phyloP scores from a whole-genome alignment of 2,113 vertebrate genomes.

The Pterocles burchelli region DNA sequence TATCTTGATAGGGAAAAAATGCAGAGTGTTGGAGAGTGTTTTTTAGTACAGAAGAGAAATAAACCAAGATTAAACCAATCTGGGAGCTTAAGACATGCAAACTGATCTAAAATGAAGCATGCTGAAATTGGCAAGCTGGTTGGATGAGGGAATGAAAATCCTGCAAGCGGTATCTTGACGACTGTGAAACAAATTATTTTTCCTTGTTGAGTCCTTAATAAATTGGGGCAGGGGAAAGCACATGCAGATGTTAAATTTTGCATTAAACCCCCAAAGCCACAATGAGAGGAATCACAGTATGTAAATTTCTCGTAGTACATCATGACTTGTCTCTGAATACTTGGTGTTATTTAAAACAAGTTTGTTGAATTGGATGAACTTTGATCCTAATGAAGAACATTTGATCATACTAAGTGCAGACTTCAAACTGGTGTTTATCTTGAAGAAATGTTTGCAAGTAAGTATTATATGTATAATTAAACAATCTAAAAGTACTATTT shows the following conservation, averaged over 20 bases:
- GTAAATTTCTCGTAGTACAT: conserved; percentile 13
- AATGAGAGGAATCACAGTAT: background rate
- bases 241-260: background rate
- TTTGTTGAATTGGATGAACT: conserved; percentile 4
- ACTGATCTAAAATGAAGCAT: background rate
- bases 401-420: conserved; percentile 14
- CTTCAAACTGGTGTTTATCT: conserved; percentile 12
- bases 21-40: background rate
- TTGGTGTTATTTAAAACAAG: conserved; percentile 17
- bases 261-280: background rate
- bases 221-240: background rate
- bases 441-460: background rate
- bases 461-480: background rate
- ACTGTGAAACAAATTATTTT: background rate
- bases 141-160: background rate
- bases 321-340: conserved; percentile 2
- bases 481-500: background rate
- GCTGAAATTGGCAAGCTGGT: background rate
- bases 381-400: conserved; percentile 47
- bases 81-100: background rate
- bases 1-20: background rate
- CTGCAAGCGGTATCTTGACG: background rate
- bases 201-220: background rate
- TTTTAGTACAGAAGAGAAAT: background rate
- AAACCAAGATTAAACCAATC: background rate